Evolutionary conservation across 2,888 invertebrate genomes (phyloP).

Genomic region (Protonemura montana): DNA sequence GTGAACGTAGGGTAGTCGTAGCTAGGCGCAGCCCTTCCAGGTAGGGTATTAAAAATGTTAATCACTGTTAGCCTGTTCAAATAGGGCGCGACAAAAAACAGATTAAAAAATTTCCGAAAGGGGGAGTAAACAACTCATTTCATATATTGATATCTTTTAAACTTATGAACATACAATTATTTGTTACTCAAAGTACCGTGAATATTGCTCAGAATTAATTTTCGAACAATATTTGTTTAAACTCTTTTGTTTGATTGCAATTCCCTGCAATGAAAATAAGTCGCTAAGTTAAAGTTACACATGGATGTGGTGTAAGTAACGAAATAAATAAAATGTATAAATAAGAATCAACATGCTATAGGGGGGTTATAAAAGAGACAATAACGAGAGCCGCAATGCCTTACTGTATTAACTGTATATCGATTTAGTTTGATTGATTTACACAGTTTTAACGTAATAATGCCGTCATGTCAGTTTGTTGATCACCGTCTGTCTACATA

Average conservation of each 20-base stretch:
- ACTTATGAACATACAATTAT: no score
- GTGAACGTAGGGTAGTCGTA: not conserved
- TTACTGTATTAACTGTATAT: not conserved
- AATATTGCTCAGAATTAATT: not conserved
- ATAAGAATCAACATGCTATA: not conserved
- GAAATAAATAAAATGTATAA: no score
- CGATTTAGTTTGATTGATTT: not conserved
- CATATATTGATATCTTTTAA: no score
- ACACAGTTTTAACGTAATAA: not conserved
- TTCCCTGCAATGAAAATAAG: not conserved
- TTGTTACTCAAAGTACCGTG: not conserved
- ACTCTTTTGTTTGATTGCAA: not conserved
- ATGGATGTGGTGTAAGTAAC: no score
- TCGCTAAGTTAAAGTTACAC: no score
- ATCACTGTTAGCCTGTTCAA: not conserved
- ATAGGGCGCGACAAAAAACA: not conserved
- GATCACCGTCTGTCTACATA: not conserved
- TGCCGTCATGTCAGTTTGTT: not conserved
- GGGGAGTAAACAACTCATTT: not conserved
- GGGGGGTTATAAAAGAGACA: not conserved
- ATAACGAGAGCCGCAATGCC: not conserved
- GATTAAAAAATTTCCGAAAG: not conserved
- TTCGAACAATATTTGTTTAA: not conserved
- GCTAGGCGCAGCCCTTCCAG: not conserved
- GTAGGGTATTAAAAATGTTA: not conserved